These are phyloP conservation scores for Fratercula arctica DNA, from an alignment of 2,797 vertebrate species.

Conservation along the genomic window DNA sequence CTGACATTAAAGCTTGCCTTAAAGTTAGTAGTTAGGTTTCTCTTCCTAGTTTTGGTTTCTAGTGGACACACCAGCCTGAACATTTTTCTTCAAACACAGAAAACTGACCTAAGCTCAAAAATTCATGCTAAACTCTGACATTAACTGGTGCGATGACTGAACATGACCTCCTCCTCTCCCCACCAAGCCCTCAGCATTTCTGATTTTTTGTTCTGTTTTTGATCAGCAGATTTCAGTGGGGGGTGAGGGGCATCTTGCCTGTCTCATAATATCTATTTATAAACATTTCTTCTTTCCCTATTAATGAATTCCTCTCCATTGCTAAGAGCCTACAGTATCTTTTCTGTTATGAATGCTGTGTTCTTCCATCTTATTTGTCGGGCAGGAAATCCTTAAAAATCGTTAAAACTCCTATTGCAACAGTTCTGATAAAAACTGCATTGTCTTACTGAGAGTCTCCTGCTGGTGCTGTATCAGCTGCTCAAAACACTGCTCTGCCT, in stretches of 20 bases:
- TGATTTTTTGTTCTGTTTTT: neutral
- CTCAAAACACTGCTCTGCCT: neutral
- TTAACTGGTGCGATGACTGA: neutral
- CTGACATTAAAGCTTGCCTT: neutral
- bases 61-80: rapidly evolving
- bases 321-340: neutral
- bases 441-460: neutral
- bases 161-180: neutral
- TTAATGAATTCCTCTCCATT: neutral
- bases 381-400: neutral
- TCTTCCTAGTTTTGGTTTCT: neutral
- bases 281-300: neutral
- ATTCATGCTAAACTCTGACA: neutral
- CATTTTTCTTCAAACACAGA: neutral
- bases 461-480: neutral
- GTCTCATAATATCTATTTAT: neutral
- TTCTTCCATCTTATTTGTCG: neutral
- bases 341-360: neutral
- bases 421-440: neutral
- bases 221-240: neutral
- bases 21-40: neutral
- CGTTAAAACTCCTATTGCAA: neutral
- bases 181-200: rapidly evolving
- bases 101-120: neutral
- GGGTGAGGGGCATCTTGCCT: rapidly evolving